These are phyloP conservation scores for Empis stercorea DNA, from an alignment of 2,888 invertebrate genomes.

Conservation along the genomic window DNA sequence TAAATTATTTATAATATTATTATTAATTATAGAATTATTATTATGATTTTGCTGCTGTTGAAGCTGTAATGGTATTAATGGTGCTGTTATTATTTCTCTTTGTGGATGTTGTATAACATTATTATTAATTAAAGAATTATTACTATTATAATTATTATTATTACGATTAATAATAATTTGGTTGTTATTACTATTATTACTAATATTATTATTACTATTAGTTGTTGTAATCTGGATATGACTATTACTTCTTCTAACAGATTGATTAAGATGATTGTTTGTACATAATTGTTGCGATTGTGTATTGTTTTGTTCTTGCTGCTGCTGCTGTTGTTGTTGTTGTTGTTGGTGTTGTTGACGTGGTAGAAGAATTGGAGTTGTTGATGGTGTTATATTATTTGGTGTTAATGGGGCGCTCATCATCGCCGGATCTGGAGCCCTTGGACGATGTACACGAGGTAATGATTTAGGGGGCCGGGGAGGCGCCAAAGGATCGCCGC, in stretches of 20 bases:
- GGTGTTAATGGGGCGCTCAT: constrained; percentile 34
- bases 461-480: constrained; percentile 60
- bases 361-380: constrained; percentile 13
- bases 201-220: too few species aligned
- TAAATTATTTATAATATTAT: constrained; percentile 26
- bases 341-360: constrained; percentile 8
- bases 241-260: constrained; percentile 16
- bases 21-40: constrained; percentile 20
- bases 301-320: not conserved
- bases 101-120: constrained; percentile 3
- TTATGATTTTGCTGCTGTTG: constrained; percentile 13
- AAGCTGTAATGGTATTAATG: constrained; percentile 18
- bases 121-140: constrained; percentile 1
- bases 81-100: constrained; percentile 16
- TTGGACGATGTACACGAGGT: constrained; percentile 52
- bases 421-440: constrained; percentile 45
- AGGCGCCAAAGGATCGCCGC: constrained; percentile 62
- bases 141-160: constrained; percentile 8
- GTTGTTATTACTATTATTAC: constrained; percentile 7
- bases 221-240: constrained; percentile 12
- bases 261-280: constrained; percentile 18
- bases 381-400: constrained; percentile 14
- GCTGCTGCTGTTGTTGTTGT: constrained; percentile 2
- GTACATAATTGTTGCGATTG: constrained; percentile 16
- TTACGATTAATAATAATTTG: constrained; percentile 18